Evolutionary conservation across 1,140 invertebrate species (phyloP), one percentile per base, ranked within the genome.

Genomic region (Drosophila miranda): DNA sequence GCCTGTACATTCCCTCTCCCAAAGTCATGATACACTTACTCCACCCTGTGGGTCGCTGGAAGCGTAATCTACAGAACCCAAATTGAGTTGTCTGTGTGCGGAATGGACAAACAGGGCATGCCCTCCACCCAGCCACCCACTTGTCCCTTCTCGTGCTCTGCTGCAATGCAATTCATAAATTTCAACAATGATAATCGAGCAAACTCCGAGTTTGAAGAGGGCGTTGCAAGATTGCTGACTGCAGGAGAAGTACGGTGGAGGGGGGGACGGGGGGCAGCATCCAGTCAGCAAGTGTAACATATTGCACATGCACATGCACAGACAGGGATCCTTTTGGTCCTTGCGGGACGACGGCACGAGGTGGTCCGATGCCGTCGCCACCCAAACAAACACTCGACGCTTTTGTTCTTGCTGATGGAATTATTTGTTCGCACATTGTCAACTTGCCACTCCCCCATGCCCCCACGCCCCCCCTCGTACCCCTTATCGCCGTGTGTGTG

Each of bases 371-470:
- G 70, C 52, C 68, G 63, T 41, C 53, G 81, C 80, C 80, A 84
- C 82, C 81, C 81, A 87, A 84, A 84, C 81, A 84, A 89, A 78
- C 86, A 89, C 81, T 84, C 81, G 81, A 86, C 81, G 81, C 86
- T 86, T 89, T 89, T 89, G 86, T 89, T 82, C 80, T 83, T 79
- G 86, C 71, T 89, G 86, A 89, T 89, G 86, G 86, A 89, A 89
- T 89, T 89, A 89, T 89, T 89, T 89, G 86, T 89, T 89, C 86
- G 86, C 86, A 89, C 86, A 89, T 89, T 89, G 86, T 89, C 86
- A 87, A 78, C 86, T 87, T 87, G 78, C 74, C 75, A 76, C 78
- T 75, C 83, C 52, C 70, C 69, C 76, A 68, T 2, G 1, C 19
- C 19, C 19, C 69, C 76, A 68, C 2, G 0, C 19, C 19, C 19